phyloP scores from a whole-genome alignment of 2,888 invertebrate genomes.

The Petrolisthes cinctipes region DNA sequence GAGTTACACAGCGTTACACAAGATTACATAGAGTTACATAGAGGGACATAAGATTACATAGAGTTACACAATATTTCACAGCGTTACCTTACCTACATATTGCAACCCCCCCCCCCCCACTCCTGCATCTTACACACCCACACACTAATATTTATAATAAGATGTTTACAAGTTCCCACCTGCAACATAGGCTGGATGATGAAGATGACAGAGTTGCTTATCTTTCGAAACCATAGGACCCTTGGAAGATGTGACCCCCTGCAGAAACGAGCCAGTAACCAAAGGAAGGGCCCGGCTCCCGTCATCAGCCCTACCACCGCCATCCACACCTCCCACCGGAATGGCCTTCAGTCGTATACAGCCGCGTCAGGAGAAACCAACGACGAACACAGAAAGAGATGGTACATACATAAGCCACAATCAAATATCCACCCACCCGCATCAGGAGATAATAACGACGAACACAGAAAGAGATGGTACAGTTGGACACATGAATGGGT shows the following conservation, averaged over 20 bases:
- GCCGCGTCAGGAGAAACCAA: too few species aligned
- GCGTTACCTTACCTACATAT: neutral
- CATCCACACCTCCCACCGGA: constrained; percentile 50
- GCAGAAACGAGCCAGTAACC: constrained; percentile 22
- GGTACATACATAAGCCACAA: too few species aligned
- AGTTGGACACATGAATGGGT: too few species aligned
- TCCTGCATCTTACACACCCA: neutral
- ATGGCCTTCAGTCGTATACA: constrained; percentile 36
- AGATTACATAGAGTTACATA: neutral
- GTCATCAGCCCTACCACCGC: constrained; percentile 25
- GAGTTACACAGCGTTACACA: too few species aligned
- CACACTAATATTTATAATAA: neutral
- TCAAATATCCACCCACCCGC: too few species aligned
- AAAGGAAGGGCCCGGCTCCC: constrained; percentile 49
- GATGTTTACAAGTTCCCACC: constrained; percentile 17
- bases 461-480: too few species aligned
- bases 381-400: too few species aligned
- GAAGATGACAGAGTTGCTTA: constrained; percentile 40
- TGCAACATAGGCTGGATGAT: constrained; percentile 49
- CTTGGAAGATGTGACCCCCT: neutral
- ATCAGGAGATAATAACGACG: too few species aligned
- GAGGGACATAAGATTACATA: too few species aligned
- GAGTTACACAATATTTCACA: too few species aligned
- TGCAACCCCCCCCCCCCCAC: neutral
- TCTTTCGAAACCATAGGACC: constrained; percentile 42